Percentiles rank a stretch among this genome's conserved stretches.
phyloP scores from a whole-genome alignment of 2,113 vertebrate genomes.

The Lophotis ruficrista region DNA sequence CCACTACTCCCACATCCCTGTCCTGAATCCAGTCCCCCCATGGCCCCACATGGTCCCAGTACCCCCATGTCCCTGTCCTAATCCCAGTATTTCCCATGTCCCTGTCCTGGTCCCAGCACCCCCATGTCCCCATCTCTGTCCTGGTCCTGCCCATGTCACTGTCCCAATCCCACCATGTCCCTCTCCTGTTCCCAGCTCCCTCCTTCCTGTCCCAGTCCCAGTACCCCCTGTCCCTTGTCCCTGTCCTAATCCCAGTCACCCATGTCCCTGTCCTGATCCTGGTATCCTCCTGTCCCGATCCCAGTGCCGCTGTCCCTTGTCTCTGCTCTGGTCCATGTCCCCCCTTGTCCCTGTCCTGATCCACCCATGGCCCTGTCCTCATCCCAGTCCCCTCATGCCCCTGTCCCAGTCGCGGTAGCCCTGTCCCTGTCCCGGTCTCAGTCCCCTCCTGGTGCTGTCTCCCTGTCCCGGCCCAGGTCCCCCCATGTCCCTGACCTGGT shows the following conservation, averaged over 20 bases:
- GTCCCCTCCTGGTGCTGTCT: background rate
- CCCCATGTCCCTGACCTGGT: background rate
- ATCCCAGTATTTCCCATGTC: background rate
- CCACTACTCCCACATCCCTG: background rate
- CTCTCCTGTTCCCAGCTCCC: background rate
- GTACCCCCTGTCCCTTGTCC: background rate
- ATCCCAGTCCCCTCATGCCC: background rate
- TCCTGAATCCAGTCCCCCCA: background rate
- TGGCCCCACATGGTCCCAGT: background rate
- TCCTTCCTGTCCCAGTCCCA: background rate
- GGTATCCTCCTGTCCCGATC: background rate
- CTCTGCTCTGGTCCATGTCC: background rate
- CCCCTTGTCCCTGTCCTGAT: background rate
- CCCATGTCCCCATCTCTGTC: background rate
- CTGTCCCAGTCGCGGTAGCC: too few species aligned
- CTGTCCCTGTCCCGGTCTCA: background rate
- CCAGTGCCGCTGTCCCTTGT: background rate
- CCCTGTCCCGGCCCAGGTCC: background rate
- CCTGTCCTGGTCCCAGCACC: background rate
- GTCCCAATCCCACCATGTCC: background rate
- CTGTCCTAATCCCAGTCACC: too few species aligned
- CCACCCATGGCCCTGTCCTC: background rate
- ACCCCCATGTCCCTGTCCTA: too few species aligned
- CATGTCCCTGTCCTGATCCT: background rate
- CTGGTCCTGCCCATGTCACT: too few species aligned